Evolutionary conservation across 2,113 vertebrate species (phyloP).

Genomic region (Clarias gariepinus): DNA sequence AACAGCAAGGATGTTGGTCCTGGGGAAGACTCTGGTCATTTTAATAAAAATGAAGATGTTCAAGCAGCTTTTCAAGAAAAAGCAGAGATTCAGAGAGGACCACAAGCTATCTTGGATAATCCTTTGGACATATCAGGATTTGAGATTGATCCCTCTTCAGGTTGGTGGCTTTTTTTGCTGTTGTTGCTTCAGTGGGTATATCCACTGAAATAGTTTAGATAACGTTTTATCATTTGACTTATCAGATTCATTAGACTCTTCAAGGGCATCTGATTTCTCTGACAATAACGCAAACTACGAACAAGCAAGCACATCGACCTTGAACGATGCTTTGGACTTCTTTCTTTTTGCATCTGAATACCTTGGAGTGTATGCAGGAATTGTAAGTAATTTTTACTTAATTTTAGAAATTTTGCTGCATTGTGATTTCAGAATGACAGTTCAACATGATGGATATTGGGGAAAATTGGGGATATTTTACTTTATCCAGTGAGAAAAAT

Average conservation of each 20-base stretch:
- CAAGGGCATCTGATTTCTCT: slow-evolving; percentile 54
- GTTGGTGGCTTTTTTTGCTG: slow-evolving; percentile 51
- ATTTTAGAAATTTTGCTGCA: background rate
- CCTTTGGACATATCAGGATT: slow-evolving; percentile 62
- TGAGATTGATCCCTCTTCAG: slow-evolving; percentile 64
- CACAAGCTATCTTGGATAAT: slow-evolving; percentile 65
- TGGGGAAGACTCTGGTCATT: slow-evolving; percentile 67
- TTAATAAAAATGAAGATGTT: slow-evolving; percentile 70
- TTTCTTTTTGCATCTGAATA: slow-evolving; percentile 55
- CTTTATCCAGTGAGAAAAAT: background rate
- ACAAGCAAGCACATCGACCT: slow-evolving; percentile 39
- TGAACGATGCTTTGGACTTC: slow-evolving; percentile 50
- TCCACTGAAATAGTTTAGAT: background rate
- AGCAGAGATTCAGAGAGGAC: slow-evolving; percentile 64
- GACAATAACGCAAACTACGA: slow-evolving; percentile 49
- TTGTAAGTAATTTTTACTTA: slow-evolving; percentile 73
- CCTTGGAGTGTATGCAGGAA: slow-evolving; percentile 59
- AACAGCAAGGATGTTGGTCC: slow-evolving; percentile 54
- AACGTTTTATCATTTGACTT: slow-evolving; percentile 23
- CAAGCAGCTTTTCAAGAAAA: slow-evolving; percentile 53
- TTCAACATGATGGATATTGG: background rate
- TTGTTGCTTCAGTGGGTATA: background rate
- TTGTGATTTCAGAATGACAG: background rate
- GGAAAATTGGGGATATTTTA: background rate
- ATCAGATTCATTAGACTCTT: slow-evolving; percentile 62